Percentiles rank a stretch among this genome's conserved stretches.
These are phyloP conservation scores for Eilema depressum DNA, from an alignment of 2,888 invertebrate species.

Conservation along the genomic window DNA sequence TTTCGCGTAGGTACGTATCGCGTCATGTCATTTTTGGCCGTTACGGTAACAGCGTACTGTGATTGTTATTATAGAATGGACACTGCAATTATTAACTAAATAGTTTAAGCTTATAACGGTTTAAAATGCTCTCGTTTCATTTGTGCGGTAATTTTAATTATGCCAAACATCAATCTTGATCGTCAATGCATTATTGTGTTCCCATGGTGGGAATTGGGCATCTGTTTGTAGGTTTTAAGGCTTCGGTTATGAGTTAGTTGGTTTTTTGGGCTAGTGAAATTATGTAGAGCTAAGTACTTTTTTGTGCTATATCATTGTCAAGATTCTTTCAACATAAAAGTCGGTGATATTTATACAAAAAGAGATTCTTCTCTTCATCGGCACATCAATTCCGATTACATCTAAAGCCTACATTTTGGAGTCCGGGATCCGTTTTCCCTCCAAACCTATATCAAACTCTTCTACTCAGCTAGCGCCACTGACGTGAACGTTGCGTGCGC, in stretches of 20 bases:
- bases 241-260: not conserved
- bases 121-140: conserved; percentile 55
- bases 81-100: conserved; percentile 68
- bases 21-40: conserved; percentile 71
- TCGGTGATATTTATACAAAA: too few relatives aligned
- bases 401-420: not conserved
- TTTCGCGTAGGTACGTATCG: conserved; percentile 71
- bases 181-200: not conserved
- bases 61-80: conserved; percentile 71
- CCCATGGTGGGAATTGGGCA: not conserved
- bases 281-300: not conserved
- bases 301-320: not conserved
- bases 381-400: too few relatives aligned
- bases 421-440: not conserved
- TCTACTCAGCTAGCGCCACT: too few relatives aligned
- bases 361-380: not conserved
- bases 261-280: not conserved
- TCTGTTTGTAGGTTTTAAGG: not conserved
- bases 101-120: conserved; percentile 64
- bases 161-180: not conserved
- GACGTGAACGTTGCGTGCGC: too few relatives aligned
- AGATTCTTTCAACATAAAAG: not conserved
- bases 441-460: too few relatives aligned
- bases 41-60: conserved; percentile 73
- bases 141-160: conserved; percentile 46